These are phyloP conservation scores for Halichoeres trimaculatus DNA, from an alignment of 2,113 vertebrate genomes.

Conservation along the genomic window DNA sequence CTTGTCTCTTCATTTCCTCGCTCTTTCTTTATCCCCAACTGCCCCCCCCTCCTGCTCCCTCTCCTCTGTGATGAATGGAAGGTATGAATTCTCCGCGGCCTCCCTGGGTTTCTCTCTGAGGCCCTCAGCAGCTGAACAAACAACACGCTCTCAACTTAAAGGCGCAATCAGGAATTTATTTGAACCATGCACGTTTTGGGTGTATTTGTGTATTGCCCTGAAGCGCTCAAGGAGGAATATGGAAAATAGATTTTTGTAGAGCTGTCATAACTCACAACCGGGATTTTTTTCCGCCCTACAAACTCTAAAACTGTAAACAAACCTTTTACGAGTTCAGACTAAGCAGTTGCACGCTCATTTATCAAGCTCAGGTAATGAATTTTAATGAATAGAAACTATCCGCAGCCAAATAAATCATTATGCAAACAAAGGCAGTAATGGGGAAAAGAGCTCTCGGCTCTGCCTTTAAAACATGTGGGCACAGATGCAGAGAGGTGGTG, in stretches of 20 bases:
- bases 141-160: constrained; percentile 73
- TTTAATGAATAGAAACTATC: constrained; percentile 30
- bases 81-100: constrained; percentile 83
- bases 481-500: constrained; percentile 36
- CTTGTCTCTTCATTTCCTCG: constrained; percentile 77
- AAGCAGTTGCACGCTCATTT: constrained; percentile 30
- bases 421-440: constrained; percentile 51
- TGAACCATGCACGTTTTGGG: constrained; percentile 61
- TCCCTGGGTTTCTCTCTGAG: constrained; percentile 80
- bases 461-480: constrained; percentile 49
- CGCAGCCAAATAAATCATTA: constrained; percentile 52
- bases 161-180: constrained; percentile 76
- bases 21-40: constrained; percentile 61
- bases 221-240: constrained; percentile 48
- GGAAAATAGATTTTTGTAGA: constrained; percentile 58
- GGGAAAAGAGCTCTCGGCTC: constrained; percentile 14
- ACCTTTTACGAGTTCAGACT: constrained; percentile 18
- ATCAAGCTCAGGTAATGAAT: constrained; percentile 50
- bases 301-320: constrained; percentile 54
- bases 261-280: constrained; percentile 46
- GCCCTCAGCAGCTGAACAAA: constrained; percentile 86
- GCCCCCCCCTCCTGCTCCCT: constrained; percentile 32
- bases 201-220: constrained; percentile 64
- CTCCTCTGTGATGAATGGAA: constrained; percentile 80
- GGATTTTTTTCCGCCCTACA: background rate